Conservation (phyloP, 2,797 vertebrate genomes). For the Ficedula albicollis region DNA sequence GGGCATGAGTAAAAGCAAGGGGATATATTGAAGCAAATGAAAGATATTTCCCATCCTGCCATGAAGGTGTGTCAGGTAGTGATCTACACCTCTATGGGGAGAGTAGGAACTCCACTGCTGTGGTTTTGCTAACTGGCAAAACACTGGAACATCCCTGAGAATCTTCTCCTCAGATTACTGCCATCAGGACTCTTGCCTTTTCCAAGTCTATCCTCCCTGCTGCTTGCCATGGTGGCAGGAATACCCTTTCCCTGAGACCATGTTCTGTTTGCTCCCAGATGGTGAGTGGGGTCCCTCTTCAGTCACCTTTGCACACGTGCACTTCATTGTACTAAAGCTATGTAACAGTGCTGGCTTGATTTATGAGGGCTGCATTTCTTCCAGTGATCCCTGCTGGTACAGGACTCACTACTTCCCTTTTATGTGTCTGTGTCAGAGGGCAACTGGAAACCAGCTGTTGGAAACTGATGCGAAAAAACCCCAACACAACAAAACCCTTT, state of each 20-base stretch:
- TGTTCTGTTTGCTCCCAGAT: not conserved
- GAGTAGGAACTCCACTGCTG: not conserved
- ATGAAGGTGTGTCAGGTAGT: not conserved
- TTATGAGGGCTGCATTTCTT: slow-evolving; percentile 76
- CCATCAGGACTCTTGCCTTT: not conserved
- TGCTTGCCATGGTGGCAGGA: not conserved
- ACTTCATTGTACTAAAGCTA: slow-evolving; percentile 73
- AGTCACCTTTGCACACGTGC: slow-evolving; percentile 67
- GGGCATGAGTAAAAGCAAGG: not conserved
- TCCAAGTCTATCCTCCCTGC: not conserved
- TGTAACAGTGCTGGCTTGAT: slow-evolving; percentile 70
- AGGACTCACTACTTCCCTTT: slow-evolving; percentile 77
- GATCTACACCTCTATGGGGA: not conserved
- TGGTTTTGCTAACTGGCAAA: not conserved
- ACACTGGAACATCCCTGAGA: not conserved
- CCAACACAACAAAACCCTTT: slow-evolving; percentile 42
- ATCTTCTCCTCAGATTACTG: not conserved
- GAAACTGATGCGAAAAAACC: slow-evolving; percentile 53
- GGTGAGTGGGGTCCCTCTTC: slow-evolving; percentile 59
- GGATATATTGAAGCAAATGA: not conserved
- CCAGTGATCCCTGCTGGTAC: slow-evolving; percentile 77
- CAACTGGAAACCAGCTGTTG: slow-evolving; percentile 82
- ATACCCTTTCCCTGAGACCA: not conserved
- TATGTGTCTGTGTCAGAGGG: slow-evolving; percentile 78
- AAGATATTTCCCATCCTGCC: not conserved